Base-by-base conservation (phyloP, 2,113 vertebrate species). In the Seriola quinqueradiata region DNA sequence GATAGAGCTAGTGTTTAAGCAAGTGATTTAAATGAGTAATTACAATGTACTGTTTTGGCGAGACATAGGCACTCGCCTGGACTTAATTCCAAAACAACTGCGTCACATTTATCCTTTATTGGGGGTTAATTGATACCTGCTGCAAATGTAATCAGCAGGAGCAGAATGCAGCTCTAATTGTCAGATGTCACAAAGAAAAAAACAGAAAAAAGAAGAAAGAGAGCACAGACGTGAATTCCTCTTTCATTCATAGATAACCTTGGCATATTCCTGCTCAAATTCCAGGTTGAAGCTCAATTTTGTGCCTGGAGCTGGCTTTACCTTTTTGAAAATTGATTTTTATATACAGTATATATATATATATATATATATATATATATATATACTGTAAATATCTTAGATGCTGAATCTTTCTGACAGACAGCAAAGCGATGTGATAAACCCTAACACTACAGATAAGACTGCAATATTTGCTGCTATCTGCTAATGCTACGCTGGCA, bases 41-140 rank as follows among this genome's bases (percentile, higher is more conserved):
- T 80, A 60, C 55, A 75, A 75, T 79, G 52, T 36, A 58, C 17
- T 65, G 64, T 74, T 75, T 42, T 69, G 34, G 63, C 83, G 52
- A 82, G 80, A 85, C 73, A 64, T 17, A 54, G 60, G 48, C 70
- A 55, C 36, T 75, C 57, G 58, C 44, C 34, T 76, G 58, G 59
- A 79, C 44, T 76, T 84, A 80, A 87, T 85, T 89, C 66, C 77
- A 68, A 66, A 87, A 78, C 63, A 73, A 75, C 83, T 61, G 72
- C 71, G 82, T 69, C 46, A 77, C 64, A 85, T 81, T 75, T 59
- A 28, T 83, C 58, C 44, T 59, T 74, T 40, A 82, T 70, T 17
- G 14, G 14, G 17, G 70, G 70, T 61, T 90, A 83, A 91, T 90
- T 88, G 85, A 75, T 85, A 83, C 81, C 79, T 85, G 60, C 87